phyloP scores from a whole-genome alignment of 2,888 invertebrate genomes.

The Leptogaster cylindrica region DNA sequence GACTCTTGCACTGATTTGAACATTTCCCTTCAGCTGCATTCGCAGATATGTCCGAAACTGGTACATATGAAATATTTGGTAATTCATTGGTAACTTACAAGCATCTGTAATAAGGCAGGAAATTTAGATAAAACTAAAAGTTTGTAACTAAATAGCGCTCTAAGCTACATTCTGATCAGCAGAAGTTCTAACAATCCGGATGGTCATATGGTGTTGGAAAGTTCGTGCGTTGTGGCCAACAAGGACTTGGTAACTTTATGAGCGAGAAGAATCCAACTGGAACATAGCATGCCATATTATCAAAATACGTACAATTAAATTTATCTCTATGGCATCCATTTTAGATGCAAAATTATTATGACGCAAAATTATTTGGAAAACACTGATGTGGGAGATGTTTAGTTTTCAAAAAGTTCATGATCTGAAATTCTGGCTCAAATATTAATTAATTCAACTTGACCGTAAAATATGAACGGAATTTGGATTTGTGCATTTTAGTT shows the following conservation, averaged over 20 bases:
- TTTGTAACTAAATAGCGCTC: conserved; percentile 20
- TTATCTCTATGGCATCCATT: conserved; percentile 4
- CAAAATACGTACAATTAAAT: conserved; percentile 20
- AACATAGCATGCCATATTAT: conserved; percentile 23
- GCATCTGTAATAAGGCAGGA: conserved; percentile 33
- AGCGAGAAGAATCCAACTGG: conserved; percentile 21
- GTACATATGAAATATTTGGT: neutral
- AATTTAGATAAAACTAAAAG: conserved; percentile 36
- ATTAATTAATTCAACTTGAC: too few relatives aligned
- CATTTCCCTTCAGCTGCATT: neutral
- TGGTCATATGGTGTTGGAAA: neutral
- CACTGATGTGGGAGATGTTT: too few relatives aligned
- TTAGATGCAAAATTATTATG: too few relatives aligned
- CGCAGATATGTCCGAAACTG: neutral
- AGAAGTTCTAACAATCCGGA: conserved; percentile 21
- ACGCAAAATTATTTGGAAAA: too few relatives aligned
- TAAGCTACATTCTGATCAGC: neutral
- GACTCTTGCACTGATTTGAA: neutral
- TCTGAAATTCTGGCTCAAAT: too few relatives aligned
- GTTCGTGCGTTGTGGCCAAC: neutral
- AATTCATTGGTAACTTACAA: conserved; percentile 9
- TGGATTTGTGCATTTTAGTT: too few relatives aligned
- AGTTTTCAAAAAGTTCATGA: too few relatives aligned
- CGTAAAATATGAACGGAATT: too few relatives aligned
- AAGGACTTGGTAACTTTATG: neutral